These are phyloP conservation scores for Cantharis lateralis DNA, from an alignment of 2,888 invertebrate species.

Conservation along the genomic window DNA sequence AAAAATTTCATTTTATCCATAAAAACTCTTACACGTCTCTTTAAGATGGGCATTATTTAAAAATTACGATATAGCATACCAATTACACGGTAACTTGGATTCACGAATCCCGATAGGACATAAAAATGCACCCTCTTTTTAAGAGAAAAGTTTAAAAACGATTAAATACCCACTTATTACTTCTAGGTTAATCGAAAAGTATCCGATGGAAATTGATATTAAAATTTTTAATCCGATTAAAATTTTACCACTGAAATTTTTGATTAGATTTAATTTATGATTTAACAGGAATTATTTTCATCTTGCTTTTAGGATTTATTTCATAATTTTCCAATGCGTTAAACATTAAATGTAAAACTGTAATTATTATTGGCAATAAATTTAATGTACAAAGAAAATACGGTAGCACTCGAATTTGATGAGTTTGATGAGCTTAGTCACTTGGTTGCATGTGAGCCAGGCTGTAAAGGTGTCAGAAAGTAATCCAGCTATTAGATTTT, in stretches of 20 bases:
- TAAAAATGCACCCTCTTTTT: slow-evolving; percentile 53
- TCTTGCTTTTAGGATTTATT: background rate
- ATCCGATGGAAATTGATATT: slow-evolving; percentile 48
- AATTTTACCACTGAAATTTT: slow-evolving; percentile 6
- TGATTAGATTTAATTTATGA: background rate
- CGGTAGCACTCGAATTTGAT: background rate
- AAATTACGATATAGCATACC: slow-evolving; percentile 30
- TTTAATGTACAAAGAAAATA: background rate
- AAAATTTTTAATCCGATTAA: slow-evolving; percentile 41
- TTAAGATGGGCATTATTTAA: slow-evolving; percentile 9
- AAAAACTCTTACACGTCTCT: background rate
- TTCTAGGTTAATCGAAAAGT: slow-evolving; percentile 51
- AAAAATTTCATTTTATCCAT: background rate
- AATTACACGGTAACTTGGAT: slow-evolving; percentile 32
- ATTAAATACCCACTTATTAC: slow-evolving; percentile 53
- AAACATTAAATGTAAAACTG: background rate
- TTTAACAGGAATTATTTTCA: background rate
- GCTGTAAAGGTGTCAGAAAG: background rate
- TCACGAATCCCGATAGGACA: slow-evolving; percentile 32
- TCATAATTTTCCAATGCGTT: background rate
- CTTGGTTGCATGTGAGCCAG: background rate
- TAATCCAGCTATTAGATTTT: background rate
- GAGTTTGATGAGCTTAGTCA: background rate
- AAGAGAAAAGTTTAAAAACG: slow-evolving; percentile 53
- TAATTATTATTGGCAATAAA: background rate